Conservation (phyloP, 2,888 invertebrate species). For the Linnaemya tessellans region DNA sequence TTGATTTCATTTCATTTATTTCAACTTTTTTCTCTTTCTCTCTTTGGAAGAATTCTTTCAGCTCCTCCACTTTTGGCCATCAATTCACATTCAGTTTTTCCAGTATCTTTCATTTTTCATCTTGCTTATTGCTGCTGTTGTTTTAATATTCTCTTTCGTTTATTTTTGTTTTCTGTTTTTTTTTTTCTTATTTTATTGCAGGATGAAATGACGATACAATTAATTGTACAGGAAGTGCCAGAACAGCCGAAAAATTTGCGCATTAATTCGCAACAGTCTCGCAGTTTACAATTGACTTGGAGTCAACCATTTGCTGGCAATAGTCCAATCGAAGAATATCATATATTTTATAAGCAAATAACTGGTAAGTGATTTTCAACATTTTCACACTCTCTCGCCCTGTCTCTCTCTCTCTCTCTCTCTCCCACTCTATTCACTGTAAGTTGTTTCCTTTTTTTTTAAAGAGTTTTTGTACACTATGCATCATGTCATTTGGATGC, state of each 20-base stretch:
- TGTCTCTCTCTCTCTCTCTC: too few relatives aligned
- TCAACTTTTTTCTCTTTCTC: conserved; percentile 1
- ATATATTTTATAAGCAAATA: conserved; percentile 94
- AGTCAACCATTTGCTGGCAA: conserved; percentile 94
- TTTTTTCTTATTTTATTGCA: conserved; percentile 61
- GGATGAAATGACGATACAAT: conserved; percentile 94
- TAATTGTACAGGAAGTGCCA: conserved; percentile 95
- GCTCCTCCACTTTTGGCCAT: neutral
- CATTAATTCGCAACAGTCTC: conserved; percentile 92
- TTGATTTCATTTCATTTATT: conserved; percentile 54
- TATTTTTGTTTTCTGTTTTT: too few relatives aligned
- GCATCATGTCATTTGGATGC: too few relatives aligned
- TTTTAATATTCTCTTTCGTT: conserved; percentile 8
- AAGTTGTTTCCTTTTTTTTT: neutral
- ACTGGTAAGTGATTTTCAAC: conserved; percentile 82
- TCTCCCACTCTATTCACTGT: neutral
- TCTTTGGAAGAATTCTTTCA: conserved; percentile 14
- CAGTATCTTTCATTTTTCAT: conserved; percentile 37
- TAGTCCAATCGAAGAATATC: conserved; percentile 93
- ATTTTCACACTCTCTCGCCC: neutral
- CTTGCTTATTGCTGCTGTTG: conserved; percentile 8
- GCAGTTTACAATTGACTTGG: conserved; percentile 94
- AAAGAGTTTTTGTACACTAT: neutral
- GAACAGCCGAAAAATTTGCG: conserved; percentile 94
- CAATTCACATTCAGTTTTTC: conserved; percentile 30